A percentile compares a stretch with the other conserved stretches of the same genome.
Conservation (phyloP, 1,140 invertebrate genomes). For the Drosophila nikananu region DNA sequence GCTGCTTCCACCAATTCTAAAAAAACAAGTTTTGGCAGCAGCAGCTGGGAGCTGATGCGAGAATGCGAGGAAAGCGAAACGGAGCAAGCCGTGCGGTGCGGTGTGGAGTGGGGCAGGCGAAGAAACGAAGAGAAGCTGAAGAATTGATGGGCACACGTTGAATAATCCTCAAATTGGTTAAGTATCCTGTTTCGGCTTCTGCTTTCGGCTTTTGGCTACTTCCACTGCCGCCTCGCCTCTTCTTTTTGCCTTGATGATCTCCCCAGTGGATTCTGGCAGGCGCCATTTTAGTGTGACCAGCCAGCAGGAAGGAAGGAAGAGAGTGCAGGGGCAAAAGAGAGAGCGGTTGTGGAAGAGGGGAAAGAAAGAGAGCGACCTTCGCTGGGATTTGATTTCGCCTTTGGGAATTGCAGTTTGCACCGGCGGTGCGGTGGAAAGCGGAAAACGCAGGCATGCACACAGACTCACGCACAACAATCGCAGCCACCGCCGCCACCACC, state of each 20-base stretch:
- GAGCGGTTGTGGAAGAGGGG: constrained; percentile 1
- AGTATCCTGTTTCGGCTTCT: constrained; percentile 39
- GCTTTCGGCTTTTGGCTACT: constrained; percentile 2
- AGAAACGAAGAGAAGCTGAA: constrained; percentile 21
- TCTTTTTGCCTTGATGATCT: constrained; percentile 25
- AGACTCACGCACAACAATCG: constrained; percentile 28
- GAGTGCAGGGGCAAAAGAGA: constrained; percentile 3
- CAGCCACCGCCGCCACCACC: constrained; percentile 49
- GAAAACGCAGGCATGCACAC: constrained; percentile 28
- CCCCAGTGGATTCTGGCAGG: constrained; percentile 56
- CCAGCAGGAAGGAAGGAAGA: constrained; percentile 1
- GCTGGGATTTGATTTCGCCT: constrained; percentile 25
- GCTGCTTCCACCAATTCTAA: constrained; percentile 3
- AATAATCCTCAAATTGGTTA: constrained; percentile 47
- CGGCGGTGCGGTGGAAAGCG: constrained; percentile 40
- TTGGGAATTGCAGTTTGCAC: constrained; percentile 49
- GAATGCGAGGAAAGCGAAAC: constrained; percentile 51
- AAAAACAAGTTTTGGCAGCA: constrained; percentile 62
- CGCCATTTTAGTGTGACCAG: constrained; percentile 68
- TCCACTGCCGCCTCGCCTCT: not conserved
- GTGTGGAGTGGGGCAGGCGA: not conserved
- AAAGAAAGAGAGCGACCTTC: constrained; percentile 27
- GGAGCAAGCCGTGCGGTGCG: not conserved
- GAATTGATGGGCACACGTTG: constrained; percentile 38
- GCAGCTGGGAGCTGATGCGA: constrained; percentile 53